Percentiles rank a stretch among this genome's conserved stretches.
Conservation (phyloP, 2,797 vertebrate species). For the Notolepis coatsorum region DNA sequence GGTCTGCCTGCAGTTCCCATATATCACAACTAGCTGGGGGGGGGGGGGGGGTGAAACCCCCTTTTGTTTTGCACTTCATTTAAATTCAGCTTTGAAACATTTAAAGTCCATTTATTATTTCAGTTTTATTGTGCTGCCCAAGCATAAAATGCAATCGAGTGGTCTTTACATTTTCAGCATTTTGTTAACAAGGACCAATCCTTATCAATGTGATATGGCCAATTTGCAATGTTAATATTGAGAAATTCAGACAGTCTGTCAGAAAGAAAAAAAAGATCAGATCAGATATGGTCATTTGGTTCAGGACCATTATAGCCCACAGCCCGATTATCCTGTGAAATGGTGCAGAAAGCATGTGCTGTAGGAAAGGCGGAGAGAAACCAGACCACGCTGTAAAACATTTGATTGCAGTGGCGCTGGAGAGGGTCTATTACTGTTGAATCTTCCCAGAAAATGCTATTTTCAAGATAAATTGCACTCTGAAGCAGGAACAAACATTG, state of each 20-base stretch:
- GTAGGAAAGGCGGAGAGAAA: conserved; percentile 39
- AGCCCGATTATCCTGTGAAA: conserved; percentile 67
- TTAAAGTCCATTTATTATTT: too few species aligned
- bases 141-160: neutral
- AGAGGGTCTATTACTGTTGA: conserved; percentile 59
- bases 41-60: neutral
- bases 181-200: conserved; percentile 5
- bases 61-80: neutral
- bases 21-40: neutral
- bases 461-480: conserved; percentile 69
- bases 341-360: conserved; percentile 60
- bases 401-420: conserved; percentile 37
- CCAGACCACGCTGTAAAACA: conserved; percentile 46
- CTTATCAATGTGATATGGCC: neutral
- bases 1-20: neutral
- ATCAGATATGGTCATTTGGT: conserved; percentile 46
- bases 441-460: conserved; percentile 59
- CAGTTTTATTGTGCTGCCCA: neutral
- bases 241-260: conserved; percentile 18
- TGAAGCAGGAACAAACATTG: conserved; percentile 66
- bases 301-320: conserved; percentile 44
- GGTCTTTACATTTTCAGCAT: neutral
- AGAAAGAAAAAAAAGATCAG: conserved; percentile 30
- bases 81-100: neutral
- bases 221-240: conserved; percentile 24